Evolutionary conservation across 2,888 invertebrate genomes (phyloP), one percentile per base, ranked within the genome.

Genomic region (Poecilobothrus nobilitatus): DNA sequence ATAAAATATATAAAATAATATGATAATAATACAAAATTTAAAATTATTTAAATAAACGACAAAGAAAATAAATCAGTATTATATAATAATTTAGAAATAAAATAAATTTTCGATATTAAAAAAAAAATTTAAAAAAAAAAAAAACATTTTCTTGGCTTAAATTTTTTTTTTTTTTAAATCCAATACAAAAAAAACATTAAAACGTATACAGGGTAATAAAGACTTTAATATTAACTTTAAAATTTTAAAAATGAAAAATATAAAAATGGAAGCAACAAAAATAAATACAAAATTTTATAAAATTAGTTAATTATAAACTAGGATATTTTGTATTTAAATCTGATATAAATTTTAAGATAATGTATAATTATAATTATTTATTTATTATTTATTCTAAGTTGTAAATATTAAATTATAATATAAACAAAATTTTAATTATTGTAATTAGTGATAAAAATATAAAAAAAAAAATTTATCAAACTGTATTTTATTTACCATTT

Each of bases 11-110:
- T 18, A 37, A 68, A 68, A 68, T 67, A 33, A 27, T 20, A 68
- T 66, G 67, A 33, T 62, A n/a, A n/a, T 70, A 69, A 71, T 68
- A 66, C 67, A 69, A 68, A 15, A 66, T 67, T 27, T 27, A 66
- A 63, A 27, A 71, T 27, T 27, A 27, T 4, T 27, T 27, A 18
- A 53, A 18, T 9, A 53, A 53, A 53, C 53, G 53, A 53, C 9
- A 53, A 53, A 53, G 53, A 53, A 53, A 53, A 53, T 18, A 6
- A 53, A 53, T 53, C 53, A 53, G 53, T 53, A 53, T 53, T 53
- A 53, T 41, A 41, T 18, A 53, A 18, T 53, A 1, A 18, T 53
- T 53, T 53, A 53, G 53, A 53, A 12, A 53, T 53, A 15, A 53
- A 53, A 53, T 18, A 53, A 53, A 53, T 18, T 53, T 53, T 53